Conservation (phyloP, 2,113 vertebrate genomes). For the Tupaia tana region DNA sequence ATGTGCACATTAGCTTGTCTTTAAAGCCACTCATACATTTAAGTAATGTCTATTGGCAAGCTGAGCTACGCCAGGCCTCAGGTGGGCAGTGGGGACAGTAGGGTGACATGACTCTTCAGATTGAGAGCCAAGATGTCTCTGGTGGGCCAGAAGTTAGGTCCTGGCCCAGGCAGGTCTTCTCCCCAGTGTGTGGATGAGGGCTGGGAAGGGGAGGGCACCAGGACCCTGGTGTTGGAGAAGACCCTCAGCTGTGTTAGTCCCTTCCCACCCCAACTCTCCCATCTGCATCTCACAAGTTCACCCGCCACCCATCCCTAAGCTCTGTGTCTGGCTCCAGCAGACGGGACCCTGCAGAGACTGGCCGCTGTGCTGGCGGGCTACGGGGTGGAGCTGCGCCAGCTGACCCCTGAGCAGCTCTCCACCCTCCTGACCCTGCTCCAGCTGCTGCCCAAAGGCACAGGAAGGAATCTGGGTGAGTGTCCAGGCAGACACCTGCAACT, state of each 20-base stretch:
- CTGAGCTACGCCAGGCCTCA: not conserved
- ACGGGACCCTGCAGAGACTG: conserved; percentile 87
- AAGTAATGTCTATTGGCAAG: not conserved
- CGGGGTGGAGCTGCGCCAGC: conserved; percentile 89
- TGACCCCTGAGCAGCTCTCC: conserved; percentile 93
- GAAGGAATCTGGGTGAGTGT: conserved; percentile 83
- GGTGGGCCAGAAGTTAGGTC: not conserved
- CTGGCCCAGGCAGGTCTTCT: not conserved
- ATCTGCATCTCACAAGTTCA: not conserved
- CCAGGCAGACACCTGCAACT: not conserved
- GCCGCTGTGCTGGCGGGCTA: conserved; percentile 89
- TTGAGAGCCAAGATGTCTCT: not conserved
- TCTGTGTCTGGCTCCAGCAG: conserved; percentile 73
- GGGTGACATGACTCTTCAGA: not conserved
- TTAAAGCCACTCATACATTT: not conserved
- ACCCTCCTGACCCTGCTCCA: conserved; percentile 90
- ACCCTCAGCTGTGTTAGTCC: not conserved
- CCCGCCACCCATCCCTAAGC: not conserved
- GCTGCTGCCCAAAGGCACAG: conserved; percentile 85
- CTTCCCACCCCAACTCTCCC: not conserved
- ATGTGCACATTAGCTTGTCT: not conserved
- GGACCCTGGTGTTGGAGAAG: not conserved
- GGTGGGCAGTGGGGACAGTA: not conserved
- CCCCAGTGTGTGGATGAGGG: not conserved
- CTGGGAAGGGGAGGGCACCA: not conserved